Percentiles rank a stretch among this genome's conserved stretches.
phyloP scores from a whole-genome alignment of 2,113 vertebrate genomes.

The Sphyrna mokarran region DNA sequence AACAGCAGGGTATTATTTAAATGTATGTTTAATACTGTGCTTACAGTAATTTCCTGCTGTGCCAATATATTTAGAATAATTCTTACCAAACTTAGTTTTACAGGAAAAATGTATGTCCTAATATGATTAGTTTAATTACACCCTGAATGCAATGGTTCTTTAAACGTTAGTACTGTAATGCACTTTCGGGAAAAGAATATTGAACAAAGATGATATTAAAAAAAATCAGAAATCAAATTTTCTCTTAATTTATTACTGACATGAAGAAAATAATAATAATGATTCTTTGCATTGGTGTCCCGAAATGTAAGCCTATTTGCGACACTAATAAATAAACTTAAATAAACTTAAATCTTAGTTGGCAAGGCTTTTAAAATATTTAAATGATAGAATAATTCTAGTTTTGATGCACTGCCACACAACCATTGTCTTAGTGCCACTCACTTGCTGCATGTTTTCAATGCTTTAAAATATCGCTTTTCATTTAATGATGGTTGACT shows the following conservation, averaged over 20 bases:
- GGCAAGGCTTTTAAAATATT: not conserved
- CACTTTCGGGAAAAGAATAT: not conserved
- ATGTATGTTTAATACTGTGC: not conserved
- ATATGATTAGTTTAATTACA: not conserved
- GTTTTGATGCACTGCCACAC: not conserved
- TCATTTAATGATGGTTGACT: not conserved
- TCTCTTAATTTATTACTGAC: not conserved
- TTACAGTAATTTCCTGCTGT: not conserved
- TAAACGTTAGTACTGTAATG: not conserved
- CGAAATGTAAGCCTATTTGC: too few relatives aligned
- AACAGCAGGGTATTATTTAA: not conserved
- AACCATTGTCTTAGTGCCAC: not conserved
- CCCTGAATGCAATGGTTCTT: not conserved
- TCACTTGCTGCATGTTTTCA: not conserved
- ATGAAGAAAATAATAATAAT: not conserved
- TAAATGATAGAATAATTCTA: not conserved
- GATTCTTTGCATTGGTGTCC: not conserved
- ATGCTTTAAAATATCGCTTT: not conserved
- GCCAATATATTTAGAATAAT: not conserved
- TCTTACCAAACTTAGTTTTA: not conserved
- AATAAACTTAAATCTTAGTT: not conserved
- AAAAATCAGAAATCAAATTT: not conserved
- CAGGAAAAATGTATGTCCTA: not conserved
- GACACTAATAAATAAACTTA: too few relatives aligned
- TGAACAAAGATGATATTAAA: not conserved